A percentile compares a stretch with the other conserved stretches of the same genome.
These are phyloP conservation scores for Drosophila chauvacae DNA, from an alignment of 1,140 invertebrate species.

Conservation along the genomic window DNA sequence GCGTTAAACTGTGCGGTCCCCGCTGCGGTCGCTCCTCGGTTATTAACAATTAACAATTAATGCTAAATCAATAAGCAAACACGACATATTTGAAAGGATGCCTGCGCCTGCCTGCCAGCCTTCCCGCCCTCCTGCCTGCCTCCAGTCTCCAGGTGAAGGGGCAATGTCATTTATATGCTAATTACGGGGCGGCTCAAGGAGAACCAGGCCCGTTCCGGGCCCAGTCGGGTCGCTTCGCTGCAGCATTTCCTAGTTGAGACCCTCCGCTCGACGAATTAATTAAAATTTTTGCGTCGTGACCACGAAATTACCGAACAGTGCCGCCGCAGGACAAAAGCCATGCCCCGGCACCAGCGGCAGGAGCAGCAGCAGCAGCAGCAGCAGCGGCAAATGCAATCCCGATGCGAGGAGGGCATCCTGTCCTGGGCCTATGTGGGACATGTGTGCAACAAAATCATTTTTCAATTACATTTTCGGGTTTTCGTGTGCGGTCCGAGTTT, in stretches of 20 bases:
- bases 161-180: slow-evolving; percentile 77
- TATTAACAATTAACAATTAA: slow-evolving; percentile 81
- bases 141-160: slow-evolving; percentile 2
- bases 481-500: slow-evolving; percentile 54
- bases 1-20: slow-evolving; percentile 54
- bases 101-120: background rate
- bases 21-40: slow-evolving; percentile 48
- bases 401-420: slow-evolving; percentile 9
- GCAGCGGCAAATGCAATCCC: slow-evolving; percentile 37
- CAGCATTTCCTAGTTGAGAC: slow-evolving; percentile 14
- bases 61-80: slow-evolving; percentile 73
- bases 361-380: background rate
- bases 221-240: background rate
- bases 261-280: slow-evolving; percentile 65
- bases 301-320: slow-evolving; percentile 65
- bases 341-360: slow-evolving; percentile 1
- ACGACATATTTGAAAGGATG: slow-evolving; percentile 38
- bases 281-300: slow-evolving; percentile 60
- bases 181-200: slow-evolving; percentile 48
- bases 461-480: slow-evolving; percentile 81
- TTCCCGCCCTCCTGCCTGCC: background rate
- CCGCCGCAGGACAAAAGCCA: slow-evolving; percentile 35
- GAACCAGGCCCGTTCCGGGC: background rate
- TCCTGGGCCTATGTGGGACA: slow-evolving; percentile 41
- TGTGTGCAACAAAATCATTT: slow-evolving; percentile 78